Evolutionary conservation across 2,888 invertebrate species (phyloP), one percentile per base, ranked within the genome.

Genomic region (Ochlodes sylvanus): DNA sequence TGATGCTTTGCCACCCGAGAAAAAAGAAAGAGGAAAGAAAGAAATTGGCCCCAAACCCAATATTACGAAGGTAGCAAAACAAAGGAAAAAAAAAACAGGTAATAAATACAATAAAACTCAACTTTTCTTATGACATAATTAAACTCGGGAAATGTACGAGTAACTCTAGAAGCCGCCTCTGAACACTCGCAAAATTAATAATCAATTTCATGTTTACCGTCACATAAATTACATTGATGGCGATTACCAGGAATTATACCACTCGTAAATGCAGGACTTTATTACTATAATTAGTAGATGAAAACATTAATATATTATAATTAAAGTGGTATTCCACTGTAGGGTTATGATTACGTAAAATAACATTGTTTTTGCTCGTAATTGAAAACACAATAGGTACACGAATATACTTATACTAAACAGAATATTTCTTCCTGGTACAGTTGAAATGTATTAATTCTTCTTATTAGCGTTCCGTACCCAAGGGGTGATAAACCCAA

Each of bases 161-260:
- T 27, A 85, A 83, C 82, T 77, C 81, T 81, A 80, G 84, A 86
- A 85, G 85, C 87, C 87, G 84, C 87, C 87, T 85, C 70, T 69
- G 71, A 79, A 84, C 81, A 81, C 80, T 82, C 83, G 80, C 79
- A 79, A 90, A 90, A 91, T 92, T 91, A 91, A 90, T 90, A 90
- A 90, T 85, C 84, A 79, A 80, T 89, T 90, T 90, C 84, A 88
- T 87, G 86, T 85, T 88, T 85, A 87, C 85, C 85, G 84, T 75
- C 82, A 78, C 86, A 86, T 91, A 91, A 91, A 91, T 90, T 85
- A 89, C 83, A 85, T 87, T 88, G 88, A 91, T 88, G 87, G 86
- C 38, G 80, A 83, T 86, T 86, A 80, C 79, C 81, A 86, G 79
- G 86, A 84, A 84, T 87, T 80, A 87, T 78, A 84, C 79, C 80